Percentiles rank a stretch among this genome's conserved stretches.
Evolutionary conservation across 1,140 invertebrate genomes (phyloP).

Genomic region (Drosophila biarmipes): DNA sequence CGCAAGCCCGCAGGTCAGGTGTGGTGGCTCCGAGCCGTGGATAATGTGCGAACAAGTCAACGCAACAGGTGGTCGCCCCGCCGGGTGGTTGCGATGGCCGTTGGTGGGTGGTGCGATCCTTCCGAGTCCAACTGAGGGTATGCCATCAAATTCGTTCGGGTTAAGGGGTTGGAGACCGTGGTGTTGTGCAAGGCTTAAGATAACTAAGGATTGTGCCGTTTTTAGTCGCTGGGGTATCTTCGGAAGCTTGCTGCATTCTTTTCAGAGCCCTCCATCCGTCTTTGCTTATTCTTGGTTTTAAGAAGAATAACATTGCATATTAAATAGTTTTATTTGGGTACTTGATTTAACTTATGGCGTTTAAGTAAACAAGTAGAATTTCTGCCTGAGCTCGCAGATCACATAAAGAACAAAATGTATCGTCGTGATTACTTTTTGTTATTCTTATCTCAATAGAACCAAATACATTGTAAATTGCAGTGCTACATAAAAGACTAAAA

Average conservation of each 20-base stretch:
- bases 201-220: background rate
- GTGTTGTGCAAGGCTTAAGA: slow-evolving; percentile 1
- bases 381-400: no score
- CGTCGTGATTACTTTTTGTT: no score
- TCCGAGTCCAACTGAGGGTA: slow-evolving; percentile 41
- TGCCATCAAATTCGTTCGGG: slow-evolving; percentile 38
- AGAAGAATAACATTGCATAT: no score
- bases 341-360: no score
- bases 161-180: slow-evolving; percentile 15
- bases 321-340: no score
- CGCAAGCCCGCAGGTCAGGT: slow-evolving; percentile 54
- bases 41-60: slow-evolving; percentile 46
- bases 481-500: no score
- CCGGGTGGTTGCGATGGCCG: slow-evolving; percentile 43
- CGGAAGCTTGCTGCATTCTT: background rate
- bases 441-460: no score
- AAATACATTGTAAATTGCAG: no score
- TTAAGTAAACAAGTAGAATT: no score
- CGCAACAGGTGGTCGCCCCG: slow-evolving; percentile 63
- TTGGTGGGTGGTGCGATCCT: slow-evolving; percentile 17
- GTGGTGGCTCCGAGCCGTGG: slow-evolving; percentile 54
- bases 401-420: no score
- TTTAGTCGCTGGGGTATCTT: background rate
- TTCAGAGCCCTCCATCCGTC: background rate
- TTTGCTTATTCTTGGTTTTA: background rate